Evolutionary conservation across 2,888 invertebrate genomes (phyloP).

Genomic region (Chironomus tentans): DNA sequence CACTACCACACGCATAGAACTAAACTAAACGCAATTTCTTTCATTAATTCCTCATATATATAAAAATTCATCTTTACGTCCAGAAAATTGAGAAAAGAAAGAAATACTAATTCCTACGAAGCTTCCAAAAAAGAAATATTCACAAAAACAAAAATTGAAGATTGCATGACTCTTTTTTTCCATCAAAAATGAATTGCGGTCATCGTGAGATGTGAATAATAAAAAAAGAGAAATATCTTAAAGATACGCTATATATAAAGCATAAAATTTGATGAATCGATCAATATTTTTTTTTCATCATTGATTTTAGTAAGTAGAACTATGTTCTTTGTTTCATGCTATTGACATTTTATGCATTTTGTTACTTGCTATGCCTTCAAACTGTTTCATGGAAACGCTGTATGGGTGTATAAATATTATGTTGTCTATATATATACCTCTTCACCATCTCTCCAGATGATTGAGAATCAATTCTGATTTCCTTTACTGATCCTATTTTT

Average conservation of each 20-base stretch:
- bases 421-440: not conserved
- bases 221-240: not conserved
- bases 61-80: not conserved
- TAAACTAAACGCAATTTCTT: not conserved
- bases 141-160: too few species aligned
- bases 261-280: constrained; percentile 1
- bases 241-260: not conserved
- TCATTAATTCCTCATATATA: not conserved
- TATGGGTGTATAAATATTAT: not conserved
- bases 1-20: not conserved
- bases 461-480: constrained; percentile 17
- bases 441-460: constrained; percentile 22
- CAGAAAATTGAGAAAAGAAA: not conserved
- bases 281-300: not conserved
- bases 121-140: too few species aligned
- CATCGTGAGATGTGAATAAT: not conserved
- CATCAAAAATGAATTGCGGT: not conserved
- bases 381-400: not conserved
- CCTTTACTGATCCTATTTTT: constrained; percentile 24
- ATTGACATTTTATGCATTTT: not conserved
- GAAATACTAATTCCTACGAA: too few species aligned
- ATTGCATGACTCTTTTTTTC: too few species aligned
- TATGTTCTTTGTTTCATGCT: not conserved
- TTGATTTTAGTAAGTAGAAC: not conserved
- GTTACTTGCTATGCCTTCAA: not conserved